Conservation (phyloP, 2,113 vertebrate species). For the Panthera uncia region DNA sequence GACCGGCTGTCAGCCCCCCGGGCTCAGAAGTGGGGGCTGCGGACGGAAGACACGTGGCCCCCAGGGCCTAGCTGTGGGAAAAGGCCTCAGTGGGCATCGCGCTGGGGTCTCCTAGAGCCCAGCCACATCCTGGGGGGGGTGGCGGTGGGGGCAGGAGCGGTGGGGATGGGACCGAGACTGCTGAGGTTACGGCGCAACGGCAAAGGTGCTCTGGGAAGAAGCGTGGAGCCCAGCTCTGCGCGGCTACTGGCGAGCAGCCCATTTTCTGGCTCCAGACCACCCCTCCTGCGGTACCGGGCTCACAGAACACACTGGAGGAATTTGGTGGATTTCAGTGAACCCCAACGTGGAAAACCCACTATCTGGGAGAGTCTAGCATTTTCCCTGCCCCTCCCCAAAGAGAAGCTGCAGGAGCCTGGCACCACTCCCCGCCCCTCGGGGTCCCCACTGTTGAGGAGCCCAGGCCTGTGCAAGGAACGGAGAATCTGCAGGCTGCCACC, state of each 20-base stretch:
- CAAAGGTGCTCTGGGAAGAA: too few species aligned
- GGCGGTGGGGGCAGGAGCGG: background rate
- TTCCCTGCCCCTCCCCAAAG: accelerated
- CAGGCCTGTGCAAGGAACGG: too few species aligned
- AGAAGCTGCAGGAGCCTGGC: background rate
- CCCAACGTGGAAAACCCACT: accelerated
- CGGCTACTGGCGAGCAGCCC: too few species aligned
- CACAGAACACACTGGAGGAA: too few species aligned
- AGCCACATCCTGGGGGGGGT: background rate
- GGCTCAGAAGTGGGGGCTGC: background rate
- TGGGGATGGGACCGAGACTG: accelerated
- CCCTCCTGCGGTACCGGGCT: too few species aligned
- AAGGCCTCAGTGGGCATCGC: accelerated
- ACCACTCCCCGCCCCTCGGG: accelerated
- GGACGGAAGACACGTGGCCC: accelerated
- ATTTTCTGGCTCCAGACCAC: too few species aligned
- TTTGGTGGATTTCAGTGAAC: background rate
- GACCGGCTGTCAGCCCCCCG: accelerated
- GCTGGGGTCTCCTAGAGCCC: background rate
- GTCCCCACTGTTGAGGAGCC: background rate
- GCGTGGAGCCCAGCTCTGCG: too few species aligned
- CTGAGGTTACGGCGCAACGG: too few species aligned
- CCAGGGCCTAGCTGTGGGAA: accelerated
- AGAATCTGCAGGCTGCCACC: background rate
- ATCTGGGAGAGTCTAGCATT: background rate